phyloP scores from a whole-genome alignment of 1,140 invertebrate genomes.

The Pygmarrhopalites habei region DNA sequence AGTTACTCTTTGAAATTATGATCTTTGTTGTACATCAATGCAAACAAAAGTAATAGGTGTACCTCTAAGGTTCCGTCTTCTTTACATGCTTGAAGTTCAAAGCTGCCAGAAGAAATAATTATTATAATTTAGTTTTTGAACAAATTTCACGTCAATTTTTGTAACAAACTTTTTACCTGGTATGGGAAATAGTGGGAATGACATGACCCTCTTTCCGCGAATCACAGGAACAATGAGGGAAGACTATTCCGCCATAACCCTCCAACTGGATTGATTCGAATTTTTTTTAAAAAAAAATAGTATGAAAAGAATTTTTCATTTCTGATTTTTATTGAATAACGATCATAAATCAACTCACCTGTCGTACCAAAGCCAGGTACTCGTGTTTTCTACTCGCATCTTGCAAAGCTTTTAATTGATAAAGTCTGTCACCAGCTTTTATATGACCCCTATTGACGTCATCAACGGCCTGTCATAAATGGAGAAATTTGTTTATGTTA shows the following conservation, averaged over 20 bases:
- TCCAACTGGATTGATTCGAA: too few species aligned
- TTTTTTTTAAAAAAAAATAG: too few species aligned
- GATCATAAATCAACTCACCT: too few species aligned
- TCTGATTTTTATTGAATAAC: too few species aligned
- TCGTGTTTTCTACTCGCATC: constrained; percentile 78
- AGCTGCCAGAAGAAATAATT: constrained; percentile 58
- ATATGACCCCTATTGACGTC: constrained; percentile 91
- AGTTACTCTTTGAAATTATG: too few species aligned
- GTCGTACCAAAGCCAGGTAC: constrained; percentile 66
- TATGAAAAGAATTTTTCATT: too few species aligned
- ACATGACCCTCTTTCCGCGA: constrained; percentile 87
- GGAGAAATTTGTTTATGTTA: too few species aligned
- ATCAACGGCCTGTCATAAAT: constrained; percentile 65
- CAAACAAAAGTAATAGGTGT: too few species aligned
- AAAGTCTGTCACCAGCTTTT: constrained; percentile 76
- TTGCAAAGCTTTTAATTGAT: constrained; percentile 90
- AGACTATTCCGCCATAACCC: constrained; percentile 85
- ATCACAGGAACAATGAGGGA: constrained; percentile 92
- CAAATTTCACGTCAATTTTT: too few species aligned
- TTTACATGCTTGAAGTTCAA: constrained; percentile 80
- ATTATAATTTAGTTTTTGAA: too few species aligned
- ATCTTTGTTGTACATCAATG: too few species aligned
- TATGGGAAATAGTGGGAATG: constrained; percentile 69
- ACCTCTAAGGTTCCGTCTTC: constrained; percentile 77
- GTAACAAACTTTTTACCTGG: too few species aligned